phyloP scores from a whole-genome alignment of 2,113 vertebrate species.

The Bambusicola thoracicus region DNA sequence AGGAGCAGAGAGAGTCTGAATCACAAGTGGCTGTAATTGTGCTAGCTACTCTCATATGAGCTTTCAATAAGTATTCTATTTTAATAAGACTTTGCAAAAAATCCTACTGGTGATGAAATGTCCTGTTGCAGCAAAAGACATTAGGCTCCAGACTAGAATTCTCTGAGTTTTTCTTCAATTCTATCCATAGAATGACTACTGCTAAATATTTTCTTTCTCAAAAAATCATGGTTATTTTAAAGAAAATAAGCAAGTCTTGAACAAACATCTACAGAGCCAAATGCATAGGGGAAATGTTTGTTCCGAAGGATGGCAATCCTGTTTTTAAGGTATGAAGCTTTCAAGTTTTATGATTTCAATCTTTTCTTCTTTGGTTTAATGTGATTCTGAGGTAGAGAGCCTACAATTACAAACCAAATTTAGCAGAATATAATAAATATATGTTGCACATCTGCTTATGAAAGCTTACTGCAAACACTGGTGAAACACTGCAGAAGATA shows the following conservation, averaged over 20 bases:
- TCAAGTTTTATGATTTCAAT: neutral
- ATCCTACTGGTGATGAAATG: neutral
- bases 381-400: neutral
- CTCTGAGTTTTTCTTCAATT: neutral
- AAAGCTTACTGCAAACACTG: neutral
- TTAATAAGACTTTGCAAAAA: neutral
- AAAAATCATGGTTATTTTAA: neutral
- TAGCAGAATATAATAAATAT: neutral
- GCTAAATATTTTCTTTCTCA: neutral
- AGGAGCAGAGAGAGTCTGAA: conserved; percentile 4
- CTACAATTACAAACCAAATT: neutral
- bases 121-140: neutral
- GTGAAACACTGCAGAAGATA: neutral
- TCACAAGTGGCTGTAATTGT: neutral
- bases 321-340: neutral
- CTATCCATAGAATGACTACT: neutral
- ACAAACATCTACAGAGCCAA: neutral
- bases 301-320: neutral
- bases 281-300: neutral
- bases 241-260: neutral
- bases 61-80: neutral
- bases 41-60: neutral
- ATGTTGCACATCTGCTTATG: neutral
- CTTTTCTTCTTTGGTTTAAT: neutral
- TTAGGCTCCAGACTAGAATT: neutral